Conservation (phyloP, 2,113 vertebrate genomes). For the Dascyllus trimaculatus region DNA sequence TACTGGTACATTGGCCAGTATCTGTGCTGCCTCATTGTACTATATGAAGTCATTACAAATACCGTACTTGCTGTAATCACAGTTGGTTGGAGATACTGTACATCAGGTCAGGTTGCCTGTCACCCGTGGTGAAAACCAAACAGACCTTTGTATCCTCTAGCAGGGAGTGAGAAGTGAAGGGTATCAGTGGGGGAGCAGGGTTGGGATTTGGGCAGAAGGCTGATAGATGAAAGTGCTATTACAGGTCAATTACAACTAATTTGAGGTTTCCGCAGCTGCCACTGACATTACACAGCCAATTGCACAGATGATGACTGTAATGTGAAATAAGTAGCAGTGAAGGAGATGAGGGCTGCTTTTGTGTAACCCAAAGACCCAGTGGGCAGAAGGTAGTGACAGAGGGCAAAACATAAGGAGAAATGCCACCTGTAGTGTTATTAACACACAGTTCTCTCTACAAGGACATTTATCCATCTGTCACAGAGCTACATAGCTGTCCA, state of each 20-base stretch:
- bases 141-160: background rate
- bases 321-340: conserved; percentile 74
- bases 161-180: background rate
- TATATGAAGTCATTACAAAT: background rate
- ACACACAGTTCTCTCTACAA: background rate
- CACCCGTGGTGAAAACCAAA: background rate
- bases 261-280: conserved; percentile 65
- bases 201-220: conserved; percentile 34
- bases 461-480: conserved; percentile 20
- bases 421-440: conserved; percentile 4
- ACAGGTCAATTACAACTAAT: conserved; percentile 78
- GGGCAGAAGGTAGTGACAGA: background rate
- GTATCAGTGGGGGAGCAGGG: background rate
- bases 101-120: background rate
- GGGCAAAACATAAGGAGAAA: conserved; percentile 9
- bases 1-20: too few species aligned
- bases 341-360: conserved; percentile 49
- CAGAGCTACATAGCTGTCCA: background rate
- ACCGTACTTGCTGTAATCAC: background rate
- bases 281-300: conserved; percentile 78
- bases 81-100: background rate
- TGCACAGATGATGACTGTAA: conserved; percentile 76
- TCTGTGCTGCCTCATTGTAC: too few species aligned
- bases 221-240: conserved; percentile 70
- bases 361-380: conserved; percentile 7